phyloP scores from a whole-genome alignment of 2,888 invertebrate genomes.

The Lasius fuliginosus region DNA sequence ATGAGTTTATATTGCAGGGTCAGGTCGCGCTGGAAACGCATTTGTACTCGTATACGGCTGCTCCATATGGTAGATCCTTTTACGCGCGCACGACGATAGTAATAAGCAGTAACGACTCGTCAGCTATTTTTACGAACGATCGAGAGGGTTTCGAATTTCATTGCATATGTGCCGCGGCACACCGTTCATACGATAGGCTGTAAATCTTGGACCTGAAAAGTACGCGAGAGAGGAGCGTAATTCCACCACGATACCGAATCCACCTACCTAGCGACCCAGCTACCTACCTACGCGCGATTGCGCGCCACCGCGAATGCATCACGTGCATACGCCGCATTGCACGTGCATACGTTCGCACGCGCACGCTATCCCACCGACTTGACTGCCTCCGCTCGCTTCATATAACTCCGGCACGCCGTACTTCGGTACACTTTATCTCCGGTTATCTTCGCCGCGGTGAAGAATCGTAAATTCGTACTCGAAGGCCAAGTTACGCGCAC shows the following conservation, averaged over 20 bases:
- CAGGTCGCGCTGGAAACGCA: slow-evolving; percentile 24
- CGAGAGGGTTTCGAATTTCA: slow-evolving; percentile 71
- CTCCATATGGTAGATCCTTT: slow-evolving; percentile 6
- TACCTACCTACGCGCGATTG: slow-evolving; percentile 64
- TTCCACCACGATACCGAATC: slow-evolving; percentile 61
- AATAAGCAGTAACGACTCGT: slow-evolving; percentile 54
- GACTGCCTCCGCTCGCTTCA: slow-evolving; percentile 43
- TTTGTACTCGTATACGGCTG: slow-evolving; percentile 3
- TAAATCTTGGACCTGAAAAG: slow-evolving; percentile 50
- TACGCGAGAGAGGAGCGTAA: slow-evolving; percentile 57
- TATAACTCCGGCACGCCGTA: slow-evolving; percentile 31
- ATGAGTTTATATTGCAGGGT: slow-evolving; percentile 42
- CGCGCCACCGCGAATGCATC: slow-evolving; percentile 24
- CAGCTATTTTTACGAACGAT: slow-evolving; percentile 66
- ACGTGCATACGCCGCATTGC: slow-evolving; percentile 1
- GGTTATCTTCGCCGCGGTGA: slow-evolving; percentile 70
- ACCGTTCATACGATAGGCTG: slow-evolving; percentile 42
- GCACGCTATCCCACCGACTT: slow-evolving; percentile 41
- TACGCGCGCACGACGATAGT: background rate
- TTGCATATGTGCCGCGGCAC: slow-evolving; percentile 40
- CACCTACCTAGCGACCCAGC: slow-evolving; percentile 70
- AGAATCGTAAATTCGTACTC: slow-evolving; percentile 76
- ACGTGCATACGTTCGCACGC: background rate
- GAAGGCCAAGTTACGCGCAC: slow-evolving; percentile 64
- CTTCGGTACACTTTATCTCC: slow-evolving; percentile 68